Evolutionary conservation across 2,888 invertebrate genomes (phyloP).

Genomic region (Buathra laborator): DNA sequence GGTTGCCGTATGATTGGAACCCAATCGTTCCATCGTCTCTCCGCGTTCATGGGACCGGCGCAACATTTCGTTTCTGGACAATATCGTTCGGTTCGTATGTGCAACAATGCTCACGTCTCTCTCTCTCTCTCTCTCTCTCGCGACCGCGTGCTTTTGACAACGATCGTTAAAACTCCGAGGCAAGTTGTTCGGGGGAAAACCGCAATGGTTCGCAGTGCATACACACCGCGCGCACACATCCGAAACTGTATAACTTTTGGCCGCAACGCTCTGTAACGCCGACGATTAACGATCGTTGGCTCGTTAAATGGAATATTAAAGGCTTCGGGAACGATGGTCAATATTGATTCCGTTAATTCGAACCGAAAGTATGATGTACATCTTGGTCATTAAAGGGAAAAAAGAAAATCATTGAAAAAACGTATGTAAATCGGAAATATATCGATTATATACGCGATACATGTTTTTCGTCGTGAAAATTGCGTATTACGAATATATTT

Average conservation of each 20-base stretch:
- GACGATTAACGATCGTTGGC: conserved; percentile 15
- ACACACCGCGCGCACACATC: no score
- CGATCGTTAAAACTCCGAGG: conserved; percentile 32
- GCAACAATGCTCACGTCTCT: not conserved
- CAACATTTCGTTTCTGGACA: conserved; percentile 9
- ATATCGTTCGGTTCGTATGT: conserved; percentile 1
- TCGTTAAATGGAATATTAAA: conserved; percentile 16
- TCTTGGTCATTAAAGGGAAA: no score
- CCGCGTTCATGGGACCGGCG: not conserved
- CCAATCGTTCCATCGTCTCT: conserved; percentile 17
- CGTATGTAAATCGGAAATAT: no score
- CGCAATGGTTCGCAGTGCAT: no score
- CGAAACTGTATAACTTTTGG: no score
- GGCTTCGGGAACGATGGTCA: not conserved
- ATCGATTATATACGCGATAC: no score
- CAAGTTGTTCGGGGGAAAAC: conserved; percentile 1
- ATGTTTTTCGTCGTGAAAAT: no score
- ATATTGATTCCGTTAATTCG: not conserved
- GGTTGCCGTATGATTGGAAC: not conserved
- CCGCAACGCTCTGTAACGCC: not conserved
- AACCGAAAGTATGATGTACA: not conserved
- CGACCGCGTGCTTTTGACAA: conserved; percentile 11
- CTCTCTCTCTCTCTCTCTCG: not conserved
- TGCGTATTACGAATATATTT: no score
- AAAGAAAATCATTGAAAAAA: no score